A percentile compares a stretch with the other conserved stretches of the same genome.
Conservation (phyloP, 2,797 vertebrate species). For the Nasua narica region DNA sequence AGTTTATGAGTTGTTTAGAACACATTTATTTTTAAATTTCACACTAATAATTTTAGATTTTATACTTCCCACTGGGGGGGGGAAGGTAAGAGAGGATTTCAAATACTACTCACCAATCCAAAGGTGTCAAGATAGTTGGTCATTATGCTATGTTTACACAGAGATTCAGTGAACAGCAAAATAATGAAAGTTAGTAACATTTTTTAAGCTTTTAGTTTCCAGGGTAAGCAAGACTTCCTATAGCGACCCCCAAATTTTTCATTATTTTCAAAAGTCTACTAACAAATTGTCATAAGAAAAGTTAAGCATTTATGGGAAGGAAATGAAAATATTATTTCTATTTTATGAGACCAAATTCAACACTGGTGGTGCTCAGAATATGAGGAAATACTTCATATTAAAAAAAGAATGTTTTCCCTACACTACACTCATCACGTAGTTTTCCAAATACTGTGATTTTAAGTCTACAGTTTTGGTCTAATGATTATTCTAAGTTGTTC, state of each 20-base stretch:
- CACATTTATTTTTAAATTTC: neutral
- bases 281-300: conserved; percentile 11
- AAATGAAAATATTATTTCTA: conserved; percentile 1
- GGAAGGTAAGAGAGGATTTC: neutral
- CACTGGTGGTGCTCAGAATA: neutral
- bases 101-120: neutral
- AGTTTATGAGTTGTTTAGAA: neutral
- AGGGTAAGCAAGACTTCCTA: neutral
- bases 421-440: neutral
- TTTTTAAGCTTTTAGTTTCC: conserved; percentile 10
- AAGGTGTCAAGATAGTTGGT: neutral
- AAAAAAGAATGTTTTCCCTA: neutral
- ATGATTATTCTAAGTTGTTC: neutral
- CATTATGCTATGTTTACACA: neutral
- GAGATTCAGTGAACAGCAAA: neutral
- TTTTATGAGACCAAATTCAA: conserved; percentile 14
- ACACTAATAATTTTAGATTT: neutral
- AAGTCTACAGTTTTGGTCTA: neutral
- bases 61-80: neutral
- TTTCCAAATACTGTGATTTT: neutral
- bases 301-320: neutral
- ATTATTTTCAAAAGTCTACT: conserved; percentile 2
- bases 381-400: neutral
- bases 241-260: neutral
- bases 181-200: neutral